Base-by-base conservation (phyloP, 2,113 vertebrate species). In the Centropus unirufus region DNA sequence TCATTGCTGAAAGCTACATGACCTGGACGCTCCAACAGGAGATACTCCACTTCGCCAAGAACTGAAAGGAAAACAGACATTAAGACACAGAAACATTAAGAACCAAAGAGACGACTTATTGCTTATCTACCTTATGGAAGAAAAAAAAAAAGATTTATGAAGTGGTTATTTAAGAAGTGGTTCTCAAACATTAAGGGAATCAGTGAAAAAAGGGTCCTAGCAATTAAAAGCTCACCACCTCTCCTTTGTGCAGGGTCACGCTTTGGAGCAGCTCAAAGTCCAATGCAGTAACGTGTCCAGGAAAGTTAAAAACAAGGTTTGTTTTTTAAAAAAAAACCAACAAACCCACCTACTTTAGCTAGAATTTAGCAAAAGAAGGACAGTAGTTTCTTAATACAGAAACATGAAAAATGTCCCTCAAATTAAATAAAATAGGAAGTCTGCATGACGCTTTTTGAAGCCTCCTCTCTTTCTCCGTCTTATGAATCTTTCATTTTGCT, bases 1-100 rank as follows among this genome's bases (percentile, higher is more conserved):
- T 95, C 95, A 12, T 98, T 99, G 97, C 99, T 99, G 39, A 99
- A 98, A 21, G 99, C 99, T 88, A 99, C 94, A 76, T 99, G 99
- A 94, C 98, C 97, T 2, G 98, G 97, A 42, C 95, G 98, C 97
- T 98, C 97, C 92, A 99, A 91, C 68, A 98, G 97, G 92, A 99
- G 97, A 87, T 97, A 96, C 3, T 98, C 97, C 44, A 96, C 97
- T 95, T 98, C 97, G 4, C 98, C 98, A 1, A 99, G 98, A 96
- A 98, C 99, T 99, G 94, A 54, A 97, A 97, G 19, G 17, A 46
- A 86, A 89, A 88, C 10, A 83, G 40, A 36, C 36, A 36, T 8
- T 36, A 36, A 36, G 36, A 67, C 75, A 92, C 44, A 94, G 54
- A 5, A 54, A 14, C 11, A 40, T 92, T 97, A 86, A 61, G 49